These are phyloP conservation scores for Loripinus fragilis DNA, from an alignment of 2,888 invertebrate species.

Conservation along the genomic window DNA sequence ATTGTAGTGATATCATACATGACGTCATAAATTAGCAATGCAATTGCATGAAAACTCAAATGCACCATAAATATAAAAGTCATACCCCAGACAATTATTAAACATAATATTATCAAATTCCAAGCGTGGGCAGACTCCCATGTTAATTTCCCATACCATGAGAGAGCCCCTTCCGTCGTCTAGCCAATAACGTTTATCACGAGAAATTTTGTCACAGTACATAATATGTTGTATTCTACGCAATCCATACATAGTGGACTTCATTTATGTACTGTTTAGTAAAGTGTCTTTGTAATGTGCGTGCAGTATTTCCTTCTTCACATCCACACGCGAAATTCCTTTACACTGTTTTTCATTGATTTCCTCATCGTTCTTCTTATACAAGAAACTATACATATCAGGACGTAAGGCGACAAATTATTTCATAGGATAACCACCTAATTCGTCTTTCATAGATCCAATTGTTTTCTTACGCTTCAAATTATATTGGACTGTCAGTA, in stretches of 20 bases:
- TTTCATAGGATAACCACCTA: conserved; percentile 52
- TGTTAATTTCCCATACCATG: no score
- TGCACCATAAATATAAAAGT: no score
- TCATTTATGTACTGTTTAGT: not conserved
- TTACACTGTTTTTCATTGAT: conserved; percentile 19
- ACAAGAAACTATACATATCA: conserved; percentile 45
- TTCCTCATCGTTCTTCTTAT: conserved; percentile 35
- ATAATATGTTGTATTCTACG: conserved; percentile 24
- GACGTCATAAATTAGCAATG: no score
- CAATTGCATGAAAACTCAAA: no score
- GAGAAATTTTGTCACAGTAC: conserved; percentile 31
- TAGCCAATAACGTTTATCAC: conserved; percentile 25
- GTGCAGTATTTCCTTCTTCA: conserved; percentile 4
- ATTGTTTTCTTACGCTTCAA: conserved; percentile 77
- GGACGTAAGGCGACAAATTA: conserved; percentile 71
- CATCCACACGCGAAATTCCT: conserved; percentile 23
- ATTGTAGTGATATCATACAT: no score
- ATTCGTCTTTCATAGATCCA: conserved; percentile 38
- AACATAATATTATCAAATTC: no score
- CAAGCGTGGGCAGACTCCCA: no score
- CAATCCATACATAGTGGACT: conserved; percentile 11
- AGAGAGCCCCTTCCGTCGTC: conserved; percentile 21
- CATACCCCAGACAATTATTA: no score
- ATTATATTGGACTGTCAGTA: conserved; percentile 61
- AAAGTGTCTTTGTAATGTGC: conserved; percentile 28